Evolutionary conservation across 2,888 invertebrate species (phyloP).

Genomic region (Diarsia rubi): DNA sequence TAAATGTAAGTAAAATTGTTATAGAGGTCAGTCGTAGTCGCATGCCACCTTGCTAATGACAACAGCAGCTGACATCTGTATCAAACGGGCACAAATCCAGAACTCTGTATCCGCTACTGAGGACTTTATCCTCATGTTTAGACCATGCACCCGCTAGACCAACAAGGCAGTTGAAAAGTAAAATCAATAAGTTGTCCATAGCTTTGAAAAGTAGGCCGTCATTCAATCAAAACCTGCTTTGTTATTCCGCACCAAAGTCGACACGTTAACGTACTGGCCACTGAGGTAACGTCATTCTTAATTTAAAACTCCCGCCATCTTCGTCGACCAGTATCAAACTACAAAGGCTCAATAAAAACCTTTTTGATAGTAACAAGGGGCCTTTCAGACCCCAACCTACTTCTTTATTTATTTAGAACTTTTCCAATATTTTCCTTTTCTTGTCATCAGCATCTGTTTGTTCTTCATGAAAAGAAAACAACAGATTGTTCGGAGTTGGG

Average conservation of each 20-base stretch:
- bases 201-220: background rate
- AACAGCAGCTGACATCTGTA: no score
- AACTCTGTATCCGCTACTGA: no score
- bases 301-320: conserved; percentile 54
- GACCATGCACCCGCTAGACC: no score
- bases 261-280: conserved; percentile 37
- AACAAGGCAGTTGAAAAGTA: background rate
- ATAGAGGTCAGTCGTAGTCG: no score
- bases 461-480: conserved; percentile 67
- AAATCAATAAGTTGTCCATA: background rate
- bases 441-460: conserved; percentile 74
- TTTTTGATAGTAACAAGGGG: conserved; percentile 57
- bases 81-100: no score
- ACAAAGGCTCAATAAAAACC: conserved; percentile 58
- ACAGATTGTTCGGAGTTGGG: conserved; percentile 51
- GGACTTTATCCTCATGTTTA: no score
- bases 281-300: conserved; percentile 53
- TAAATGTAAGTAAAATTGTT: no score
- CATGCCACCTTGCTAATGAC: no score
- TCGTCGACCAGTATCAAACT: conserved; percentile 34
- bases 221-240: background rate
- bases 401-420: conserved; percentile 75
- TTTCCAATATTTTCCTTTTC: conserved; percentile 77
- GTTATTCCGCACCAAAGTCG: background rate
- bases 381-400: conserved; percentile 23